Conservation (phyloP, 2,113 vertebrate species). For the Caranx ignobilis region DNA sequence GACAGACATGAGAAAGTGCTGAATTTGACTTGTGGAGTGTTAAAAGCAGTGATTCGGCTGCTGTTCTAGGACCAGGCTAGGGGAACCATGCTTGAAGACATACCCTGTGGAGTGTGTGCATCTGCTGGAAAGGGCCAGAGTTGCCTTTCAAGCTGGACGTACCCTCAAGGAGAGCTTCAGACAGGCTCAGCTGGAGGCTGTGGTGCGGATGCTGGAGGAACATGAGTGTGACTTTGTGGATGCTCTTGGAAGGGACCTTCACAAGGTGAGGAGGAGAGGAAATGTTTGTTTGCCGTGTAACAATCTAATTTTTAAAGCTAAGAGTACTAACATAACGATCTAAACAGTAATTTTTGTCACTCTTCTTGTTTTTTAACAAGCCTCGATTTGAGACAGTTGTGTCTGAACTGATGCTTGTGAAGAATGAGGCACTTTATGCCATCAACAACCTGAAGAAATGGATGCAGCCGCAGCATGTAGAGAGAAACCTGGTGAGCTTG, state of each 20-base stretch:
- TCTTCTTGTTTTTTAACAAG: constrained; percentile 46
- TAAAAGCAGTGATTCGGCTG: neutral
- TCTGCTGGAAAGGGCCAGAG: constrained; percentile 75
- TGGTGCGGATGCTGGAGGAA: constrained; percentile 80
- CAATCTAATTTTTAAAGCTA: neutral
- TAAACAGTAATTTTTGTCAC: neutral
- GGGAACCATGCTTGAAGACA: constrained; percentile 71
- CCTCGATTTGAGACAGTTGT: constrained; percentile 84
- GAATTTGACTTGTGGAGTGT: neutral
- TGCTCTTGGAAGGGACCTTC: constrained; percentile 81
- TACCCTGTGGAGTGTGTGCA: constrained; percentile 68
- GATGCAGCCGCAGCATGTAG: constrained; percentile 82
- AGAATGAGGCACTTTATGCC: constrained; percentile 83
- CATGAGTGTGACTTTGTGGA: constrained; percentile 84
- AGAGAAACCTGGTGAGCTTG: constrained; percentile 81
- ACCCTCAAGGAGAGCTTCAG: constrained; percentile 77
- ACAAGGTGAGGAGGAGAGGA: constrained; percentile 71
- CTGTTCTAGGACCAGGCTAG: constrained; percentile 76
- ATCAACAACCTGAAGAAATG: constrained; percentile 83
- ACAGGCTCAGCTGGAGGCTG: constrained; percentile 78
- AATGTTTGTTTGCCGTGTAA: neutral
- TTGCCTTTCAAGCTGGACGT: constrained; percentile 75
- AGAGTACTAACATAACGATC: neutral
- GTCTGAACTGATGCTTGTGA: constrained; percentile 81
- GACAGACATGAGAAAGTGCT: neutral